These are phyloP conservation scores for Bubalus kerabau DNA, from an alignment of 2,113 vertebrate species.

Conservation along the genomic window DNA sequence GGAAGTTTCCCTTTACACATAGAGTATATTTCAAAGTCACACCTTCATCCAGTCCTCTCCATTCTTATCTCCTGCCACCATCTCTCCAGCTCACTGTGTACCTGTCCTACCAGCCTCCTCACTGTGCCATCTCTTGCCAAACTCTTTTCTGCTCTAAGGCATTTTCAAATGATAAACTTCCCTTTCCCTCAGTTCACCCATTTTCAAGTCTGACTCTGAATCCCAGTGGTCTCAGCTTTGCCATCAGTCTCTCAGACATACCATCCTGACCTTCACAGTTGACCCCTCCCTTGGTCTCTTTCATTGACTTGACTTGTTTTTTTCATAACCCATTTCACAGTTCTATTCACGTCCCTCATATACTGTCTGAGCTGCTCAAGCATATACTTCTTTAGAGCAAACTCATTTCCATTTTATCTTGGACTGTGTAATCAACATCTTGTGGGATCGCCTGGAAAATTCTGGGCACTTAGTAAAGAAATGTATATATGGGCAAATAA, in stretches of 20 bases:
- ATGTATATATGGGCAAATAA: not conserved
- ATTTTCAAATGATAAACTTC: not conserved
- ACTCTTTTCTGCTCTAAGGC: not conserved
- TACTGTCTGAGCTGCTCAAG: not conserved
- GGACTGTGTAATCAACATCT: rapidly evolving
- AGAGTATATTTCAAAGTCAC: not conserved
- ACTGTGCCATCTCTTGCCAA: not conserved
- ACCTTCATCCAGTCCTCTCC: not conserved
- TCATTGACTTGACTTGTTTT: not conserved
- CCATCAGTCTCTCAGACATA: not conserved
- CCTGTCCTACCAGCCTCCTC: too few relatives aligned
- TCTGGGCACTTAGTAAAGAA: not conserved
- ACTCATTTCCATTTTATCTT: not conserved
- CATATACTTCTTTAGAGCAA: not conserved
- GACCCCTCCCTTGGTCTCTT: not conserved
- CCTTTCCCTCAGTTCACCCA: too few relatives aligned
- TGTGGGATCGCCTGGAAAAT: not conserved
- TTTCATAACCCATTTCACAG: not conserved
- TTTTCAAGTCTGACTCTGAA: not conserved
- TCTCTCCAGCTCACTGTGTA: not conserved
- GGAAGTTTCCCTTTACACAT: not conserved
- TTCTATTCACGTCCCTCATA: not conserved
- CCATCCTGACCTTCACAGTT: not conserved
- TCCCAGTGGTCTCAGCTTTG: not conserved
- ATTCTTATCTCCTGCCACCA: not conserved